These are phyloP conservation scores for Sebastes jordani DNA, from an alignment of 2,797 vertebrate species.

Conservation along the genomic window DNA sequence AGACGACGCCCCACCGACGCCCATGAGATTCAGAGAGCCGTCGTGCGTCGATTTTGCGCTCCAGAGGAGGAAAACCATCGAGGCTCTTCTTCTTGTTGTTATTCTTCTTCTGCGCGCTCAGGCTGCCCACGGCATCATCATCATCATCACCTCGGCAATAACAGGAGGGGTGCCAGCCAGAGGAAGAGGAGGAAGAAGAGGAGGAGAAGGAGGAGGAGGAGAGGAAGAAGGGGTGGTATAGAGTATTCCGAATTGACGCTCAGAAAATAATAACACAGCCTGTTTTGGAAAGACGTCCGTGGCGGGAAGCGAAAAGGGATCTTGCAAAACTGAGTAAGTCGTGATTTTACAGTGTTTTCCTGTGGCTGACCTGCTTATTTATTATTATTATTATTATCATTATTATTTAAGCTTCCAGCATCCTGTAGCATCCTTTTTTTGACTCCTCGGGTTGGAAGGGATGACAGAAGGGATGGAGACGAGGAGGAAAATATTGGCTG, in stretches of 20 bases:
- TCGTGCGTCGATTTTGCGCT: conserved; percentile 31
- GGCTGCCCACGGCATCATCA: conserved; percentile 58
- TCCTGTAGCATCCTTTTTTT: conserved; percentile 11
- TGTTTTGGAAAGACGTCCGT: conserved; percentile 57
- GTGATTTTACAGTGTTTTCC: conserved; percentile 34
- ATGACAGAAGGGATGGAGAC: conserved; percentile 14
- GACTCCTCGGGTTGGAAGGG: background rate
- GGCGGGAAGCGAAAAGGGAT: conserved; percentile 61
- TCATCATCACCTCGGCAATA: conserved; percentile 41
- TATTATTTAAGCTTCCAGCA: conserved; percentile 33
- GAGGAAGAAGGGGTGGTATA: conserved; percentile 34
- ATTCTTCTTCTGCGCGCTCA: conserved; percentile 39
- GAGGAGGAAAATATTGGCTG: background rate
- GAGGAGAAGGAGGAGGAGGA: conserved; percentile 24
- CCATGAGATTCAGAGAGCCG: conserved; percentile 37
- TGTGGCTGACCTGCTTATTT: conserved; percentile 41
- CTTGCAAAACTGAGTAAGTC: conserved; percentile 70
- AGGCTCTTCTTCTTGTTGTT: background rate
- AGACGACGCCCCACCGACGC: conserved; percentile 70
- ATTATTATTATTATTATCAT: too few species aligned
- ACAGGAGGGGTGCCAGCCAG: conserved; percentile 52
- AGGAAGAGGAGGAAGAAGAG: conserved; percentile 18
- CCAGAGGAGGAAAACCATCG: conserved; percentile 19
- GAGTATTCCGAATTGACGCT: conserved; percentile 52
- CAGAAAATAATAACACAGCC: conserved; percentile 60